Base-by-base conservation (phyloP, 2,888 invertebrate species). In the Chorisops tibialis region DNA sequence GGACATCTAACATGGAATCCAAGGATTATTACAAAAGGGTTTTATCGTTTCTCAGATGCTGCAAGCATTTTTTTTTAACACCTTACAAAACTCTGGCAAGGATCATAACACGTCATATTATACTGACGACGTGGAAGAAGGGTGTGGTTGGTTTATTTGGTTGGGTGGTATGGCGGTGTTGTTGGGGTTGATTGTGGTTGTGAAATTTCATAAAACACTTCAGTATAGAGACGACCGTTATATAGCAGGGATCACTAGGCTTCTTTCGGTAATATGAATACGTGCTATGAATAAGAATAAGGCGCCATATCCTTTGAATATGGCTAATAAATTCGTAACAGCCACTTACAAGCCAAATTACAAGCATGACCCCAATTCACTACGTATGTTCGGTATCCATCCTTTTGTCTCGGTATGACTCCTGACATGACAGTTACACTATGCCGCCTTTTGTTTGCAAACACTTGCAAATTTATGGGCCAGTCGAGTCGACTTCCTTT, bases 271-370 rank as follows among this genome's bases (percentile, higher is more conserved):
- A 50, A 50, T 50, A 16, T 38, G 38, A 18, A 11, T 19, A 52
- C 51, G 51, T 52, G 51, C 21, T 38, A 38, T 19, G 51, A 52
- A 52, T 52, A 38, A 38, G 51, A 52, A 52, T 52, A 52, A 37
- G 7, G 51, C 22, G 18, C 11, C 9, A 18, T 7, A 50, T 30
- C 14, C 49, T 50, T 35, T n/a, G 16, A 35, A 16, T 7, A 38
- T 52, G 51, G 38, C 38, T 52, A 52, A 52, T 52, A 52, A 52
- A 52, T 39, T 52, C 51, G 12, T 52, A 38, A 52, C 51, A 52
- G 38, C 38, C 51, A 52, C 51, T 38, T 38, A 52, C 51, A 52
- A 52, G 38, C 19, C 38, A 37, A 52, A 52, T 52, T 52, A 52
- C 39, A 52, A 21, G 21, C 38, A 11, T 52, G 38, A 38, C 51